Percentiles rank a stretch among this genome's conserved stretches.
phyloP scores from a whole-genome alignment of 2,797 vertebrate species.

The Amblyopsis hoosieri region DNA sequence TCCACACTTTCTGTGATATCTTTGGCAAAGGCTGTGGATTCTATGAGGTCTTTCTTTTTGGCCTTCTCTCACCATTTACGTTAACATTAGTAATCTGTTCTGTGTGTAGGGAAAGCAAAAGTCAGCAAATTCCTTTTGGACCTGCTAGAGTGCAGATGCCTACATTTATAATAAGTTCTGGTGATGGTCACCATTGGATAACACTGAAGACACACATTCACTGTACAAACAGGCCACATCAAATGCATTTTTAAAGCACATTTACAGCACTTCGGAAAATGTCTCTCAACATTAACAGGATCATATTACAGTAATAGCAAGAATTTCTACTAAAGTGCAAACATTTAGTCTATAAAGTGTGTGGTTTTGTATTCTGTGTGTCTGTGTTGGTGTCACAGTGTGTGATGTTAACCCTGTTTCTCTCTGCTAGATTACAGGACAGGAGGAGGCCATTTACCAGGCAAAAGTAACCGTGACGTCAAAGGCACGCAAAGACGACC shows the following conservation, averaged over 20 bases:
- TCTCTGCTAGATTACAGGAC: slow-evolving; percentile 74
- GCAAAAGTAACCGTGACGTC: slow-evolving; percentile 56
- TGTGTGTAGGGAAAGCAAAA: not conserved
- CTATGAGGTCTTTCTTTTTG: not conserved
- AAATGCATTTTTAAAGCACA: not conserved
- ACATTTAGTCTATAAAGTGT: not conserved
- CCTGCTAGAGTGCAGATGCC: not conserved
- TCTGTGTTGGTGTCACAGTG: not conserved
- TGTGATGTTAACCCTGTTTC: slow-evolving; percentile 3
- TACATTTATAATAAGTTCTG: not conserved
- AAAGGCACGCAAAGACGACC: slow-evolving; percentile 66
- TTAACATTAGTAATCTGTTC: not conserved
- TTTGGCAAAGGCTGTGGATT: slow-evolving; percentile 10
- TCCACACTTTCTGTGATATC: slow-evolving; percentile 17
- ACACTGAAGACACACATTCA: not conserved
- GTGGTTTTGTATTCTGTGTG: not conserved
- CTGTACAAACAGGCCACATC: not conserved
- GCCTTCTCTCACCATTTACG: not conserved
- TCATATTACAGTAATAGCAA: not conserved
- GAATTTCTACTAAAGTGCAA: not conserved
- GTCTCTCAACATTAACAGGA: slow-evolving; percentile 3
- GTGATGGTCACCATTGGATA: not conserved
- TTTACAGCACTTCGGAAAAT: not conserved
- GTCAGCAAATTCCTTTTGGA: not conserved
- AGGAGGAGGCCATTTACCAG: slow-evolving; percentile 68